A percentile compares a stretch with the other conserved stretches of the same genome.
Evolutionary conservation across 2,797 vertebrate genomes (phyloP).

Genomic region (Xyrichtys novacula): DNA sequence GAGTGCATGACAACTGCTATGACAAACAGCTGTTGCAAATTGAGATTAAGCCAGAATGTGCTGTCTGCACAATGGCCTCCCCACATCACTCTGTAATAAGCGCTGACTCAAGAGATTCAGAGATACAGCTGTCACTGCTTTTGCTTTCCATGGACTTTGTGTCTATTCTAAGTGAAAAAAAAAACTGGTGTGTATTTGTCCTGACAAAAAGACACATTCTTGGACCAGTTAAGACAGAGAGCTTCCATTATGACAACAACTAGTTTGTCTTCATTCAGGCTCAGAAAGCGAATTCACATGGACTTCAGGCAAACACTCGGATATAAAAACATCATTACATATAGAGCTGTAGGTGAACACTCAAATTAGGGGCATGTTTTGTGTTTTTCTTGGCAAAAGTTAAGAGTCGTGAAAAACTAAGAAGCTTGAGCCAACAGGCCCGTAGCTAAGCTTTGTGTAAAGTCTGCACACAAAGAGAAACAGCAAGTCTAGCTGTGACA

Average conservation of each 20-base stretch:
- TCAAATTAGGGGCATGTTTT: too few relatives aligned
- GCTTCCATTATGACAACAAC: not conserved
- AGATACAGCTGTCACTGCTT: constrained; percentile 33
- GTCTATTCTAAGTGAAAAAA: not conserved
- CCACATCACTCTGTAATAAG: constrained; percentile 31
- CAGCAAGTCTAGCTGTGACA: not conserved
- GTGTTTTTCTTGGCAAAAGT: not conserved
- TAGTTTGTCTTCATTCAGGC: not conserved
- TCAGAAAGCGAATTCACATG: not conserved
- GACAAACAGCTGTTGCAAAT: constrained; percentile 55
- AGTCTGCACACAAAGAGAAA: not conserved
- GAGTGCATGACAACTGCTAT: constrained; percentile 13
- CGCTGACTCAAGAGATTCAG: constrained; percentile 38
- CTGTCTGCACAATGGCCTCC: constrained; percentile 46
- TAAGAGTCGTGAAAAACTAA: not conserved
- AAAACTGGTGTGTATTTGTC: not conserved
- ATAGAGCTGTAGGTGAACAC: not conserved
- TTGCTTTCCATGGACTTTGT: constrained; percentile 8
- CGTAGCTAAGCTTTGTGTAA: not conserved
- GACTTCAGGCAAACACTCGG: constrained; percentile 7
- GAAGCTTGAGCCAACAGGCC: not conserved
- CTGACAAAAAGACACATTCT: not conserved
- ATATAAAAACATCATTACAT: not conserved
- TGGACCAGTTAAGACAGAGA: not conserved
- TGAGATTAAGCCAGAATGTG: constrained; percentile 48